Evolutionary conservation across 2,113 vertebrate species (phyloP), one percentile per base, ranked within the genome.

Genomic region (Bolborhynchus lineola): DNA sequence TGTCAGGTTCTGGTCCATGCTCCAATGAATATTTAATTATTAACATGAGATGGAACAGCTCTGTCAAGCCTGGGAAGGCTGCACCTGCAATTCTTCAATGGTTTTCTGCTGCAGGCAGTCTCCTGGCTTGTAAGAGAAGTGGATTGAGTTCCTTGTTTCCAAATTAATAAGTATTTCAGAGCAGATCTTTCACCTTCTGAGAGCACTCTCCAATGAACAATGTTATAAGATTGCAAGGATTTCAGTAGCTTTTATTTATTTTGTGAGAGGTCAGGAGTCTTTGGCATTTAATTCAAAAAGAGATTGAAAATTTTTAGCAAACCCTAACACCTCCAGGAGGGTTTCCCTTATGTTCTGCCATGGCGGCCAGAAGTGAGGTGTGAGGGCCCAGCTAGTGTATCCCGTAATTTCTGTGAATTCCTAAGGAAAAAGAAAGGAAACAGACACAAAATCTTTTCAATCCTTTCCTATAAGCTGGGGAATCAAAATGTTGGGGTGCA

Each of bases 21-120:
- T 95, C 84, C 91, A 95, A 95, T 95, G 95, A 96, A 94, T 97
- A 96, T 95, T 97, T 96, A 95, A 97, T 96, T 96, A 97, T 96
- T 96, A 95, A 96, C 95, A 93, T 87, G 93, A 97, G 96, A 96
- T 95, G 93, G 84, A 96, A 91, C 94, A 94, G 91, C 81, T 85
- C 91, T 95, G 86, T 96, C 94, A 95, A 95, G 92, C 80, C 89
- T 87, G 81, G 69, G 81, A 84, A 96, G 81, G 62, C 81, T 93
- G 91, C 86, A 93, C 84, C 95, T 96, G 91, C 93, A 96, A 63
- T 95, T 95, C 83, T 87, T 88, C 91, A 68, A 31, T 72, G 83
- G 69, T 68, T 95, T 96, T 86, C 42, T 81, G 77, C 92, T 95
- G 65, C 65, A 50, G 65, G 47, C 74, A 0, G 65, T 89, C 57